These are phyloP conservation scores for Antheraea assamensis DNA, from an alignment of 2,888 invertebrate genomes.

Conservation along the genomic window DNA sequence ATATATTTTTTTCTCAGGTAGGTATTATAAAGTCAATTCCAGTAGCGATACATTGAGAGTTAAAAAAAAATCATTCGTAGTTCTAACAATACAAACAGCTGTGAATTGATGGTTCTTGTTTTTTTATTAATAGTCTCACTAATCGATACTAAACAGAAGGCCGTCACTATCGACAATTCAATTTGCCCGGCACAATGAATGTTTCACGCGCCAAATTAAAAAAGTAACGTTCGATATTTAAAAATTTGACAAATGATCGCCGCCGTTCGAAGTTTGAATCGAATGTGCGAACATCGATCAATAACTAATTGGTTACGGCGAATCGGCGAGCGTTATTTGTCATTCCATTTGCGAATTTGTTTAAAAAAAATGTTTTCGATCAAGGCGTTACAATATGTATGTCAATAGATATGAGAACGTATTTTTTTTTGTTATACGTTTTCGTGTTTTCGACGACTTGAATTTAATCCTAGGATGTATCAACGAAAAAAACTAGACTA, in stretches of 20 bases:
- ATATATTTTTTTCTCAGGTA: too few relatives aligned
- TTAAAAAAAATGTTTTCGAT: constrained; percentile 20
- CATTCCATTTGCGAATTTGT: constrained; percentile 52
- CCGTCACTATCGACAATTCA: constrained; percentile 28
- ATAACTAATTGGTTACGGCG: constrained; percentile 69
- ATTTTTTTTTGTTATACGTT: background rate
- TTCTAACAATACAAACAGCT: constrained; percentile 6
- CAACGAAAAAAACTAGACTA: too few relatives aligned
- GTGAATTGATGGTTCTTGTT: background rate
- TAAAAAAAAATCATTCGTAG: constrained; percentile 1
- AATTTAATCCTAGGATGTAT: too few relatives aligned
- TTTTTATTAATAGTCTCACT: constrained; percentile 5
- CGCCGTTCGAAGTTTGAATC: constrained; percentile 55
- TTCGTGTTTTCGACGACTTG: background rate
- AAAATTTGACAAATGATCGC: constrained; percentile 72
- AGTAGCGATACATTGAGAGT: background rate
- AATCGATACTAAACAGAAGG: constrained; percentile 25
- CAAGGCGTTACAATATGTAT: background rate
- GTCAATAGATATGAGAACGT: background rate
- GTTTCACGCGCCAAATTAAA: constrained; percentile 21
- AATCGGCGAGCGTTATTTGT: constrained; percentile 66
- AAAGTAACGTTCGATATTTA: constrained; percentile 36
- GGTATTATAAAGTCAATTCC: background rate
- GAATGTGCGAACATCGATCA: constrained; percentile 64
- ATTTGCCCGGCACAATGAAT: constrained; percentile 16